phyloP scores from a whole-genome alignment of 2,113 vertebrate genomes.

The Etheostoma spectabile region DNA sequence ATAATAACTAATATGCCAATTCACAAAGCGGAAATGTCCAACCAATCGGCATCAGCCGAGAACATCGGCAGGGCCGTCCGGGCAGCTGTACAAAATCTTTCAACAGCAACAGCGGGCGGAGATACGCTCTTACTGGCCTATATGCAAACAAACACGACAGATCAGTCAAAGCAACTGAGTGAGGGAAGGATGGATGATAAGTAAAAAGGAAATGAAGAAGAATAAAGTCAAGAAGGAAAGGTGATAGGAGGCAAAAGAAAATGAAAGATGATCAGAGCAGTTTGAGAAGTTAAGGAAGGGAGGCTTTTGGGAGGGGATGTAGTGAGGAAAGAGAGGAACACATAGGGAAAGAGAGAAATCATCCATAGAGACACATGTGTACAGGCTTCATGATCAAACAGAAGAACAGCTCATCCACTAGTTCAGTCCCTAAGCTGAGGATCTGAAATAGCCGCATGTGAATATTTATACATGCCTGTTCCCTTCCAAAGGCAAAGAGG shows the following conservation, averaged over 20 bases:
- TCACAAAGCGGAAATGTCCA: no score
- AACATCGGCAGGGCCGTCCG: no score
- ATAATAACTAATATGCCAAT: no score
- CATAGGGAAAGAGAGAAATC: constrained; percentile 42
- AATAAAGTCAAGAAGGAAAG: not conserved
- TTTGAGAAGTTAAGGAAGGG: constrained; percentile 23
- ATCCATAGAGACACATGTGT: constrained; percentile 66
- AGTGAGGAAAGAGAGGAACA: constrained; percentile 5
- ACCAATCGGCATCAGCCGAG: no score
- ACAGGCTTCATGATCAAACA: constrained; percentile 75
- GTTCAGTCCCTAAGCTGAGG: constrained; percentile 75
- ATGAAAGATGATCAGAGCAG: not conserved
- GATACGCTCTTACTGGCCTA: no score
- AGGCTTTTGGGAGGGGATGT: constrained; percentile 13
- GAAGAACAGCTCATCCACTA: constrained; percentile 69
- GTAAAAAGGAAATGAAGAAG: not conserved
- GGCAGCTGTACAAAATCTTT: no score
- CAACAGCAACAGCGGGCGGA: no score
- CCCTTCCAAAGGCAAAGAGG: constrained; percentile 75
- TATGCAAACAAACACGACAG: no score
- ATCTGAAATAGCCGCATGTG: constrained; percentile 79
- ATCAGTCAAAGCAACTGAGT: not conserved
- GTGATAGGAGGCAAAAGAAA: not conserved
- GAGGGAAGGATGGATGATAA: not conserved
- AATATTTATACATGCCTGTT: constrained; percentile 82